Percentiles rank a stretch among this genome's conserved stretches.
phyloP scores from a whole-genome alignment of 1,140 invertebrate genomes.

The Notospermus geniculatus region DNA sequence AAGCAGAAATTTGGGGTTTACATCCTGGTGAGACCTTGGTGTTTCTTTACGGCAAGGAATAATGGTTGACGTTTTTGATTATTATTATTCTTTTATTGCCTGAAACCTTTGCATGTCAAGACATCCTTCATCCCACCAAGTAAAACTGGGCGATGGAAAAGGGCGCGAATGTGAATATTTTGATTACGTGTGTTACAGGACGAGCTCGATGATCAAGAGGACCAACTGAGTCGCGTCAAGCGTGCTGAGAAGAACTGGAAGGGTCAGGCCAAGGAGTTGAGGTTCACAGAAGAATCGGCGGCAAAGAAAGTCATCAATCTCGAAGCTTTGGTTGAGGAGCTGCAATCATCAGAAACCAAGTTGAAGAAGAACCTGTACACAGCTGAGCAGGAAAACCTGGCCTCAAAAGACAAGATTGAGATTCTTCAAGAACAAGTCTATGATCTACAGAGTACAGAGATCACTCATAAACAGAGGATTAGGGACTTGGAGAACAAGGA shows the following conservation, averaged over 20 bases:
- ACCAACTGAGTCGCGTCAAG: conserved; percentile 25
- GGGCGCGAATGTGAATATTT: too few species aligned
- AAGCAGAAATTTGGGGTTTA: too few species aligned
- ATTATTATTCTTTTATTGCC: too few species aligned
- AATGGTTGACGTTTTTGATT: too few species aligned
- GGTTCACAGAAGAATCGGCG: conserved; percentile 2
- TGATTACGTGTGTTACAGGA: too few species aligned
- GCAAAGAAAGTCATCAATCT: conserved; percentile 37
- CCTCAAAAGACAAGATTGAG: conserved; percentile 34
- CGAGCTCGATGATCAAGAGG: conserved; percentile 34
- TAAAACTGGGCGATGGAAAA: too few species aligned
- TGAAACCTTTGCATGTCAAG: too few species aligned
- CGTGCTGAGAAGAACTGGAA: not conserved
- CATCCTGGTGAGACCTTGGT: too few species aligned
- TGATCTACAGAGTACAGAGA: conserved; percentile 42
- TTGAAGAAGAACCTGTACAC: conserved; percentile 37
- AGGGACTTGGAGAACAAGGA: conserved; percentile 44
- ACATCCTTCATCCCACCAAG: too few species aligned
- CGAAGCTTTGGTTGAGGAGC: conserved; percentile 38
- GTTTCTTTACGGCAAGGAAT: too few species aligned
- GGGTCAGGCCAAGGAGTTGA: conserved; percentile 3
- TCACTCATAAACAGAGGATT: conserved; percentile 31
- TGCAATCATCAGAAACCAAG: conserved; percentile 34
- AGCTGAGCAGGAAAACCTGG: conserved; percentile 38
- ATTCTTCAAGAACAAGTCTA: conserved; percentile 37